Evolutionary conservation across 1,140 invertebrate genomes (phyloP).

Genomic region (Coboldia fuscipes): DNA sequence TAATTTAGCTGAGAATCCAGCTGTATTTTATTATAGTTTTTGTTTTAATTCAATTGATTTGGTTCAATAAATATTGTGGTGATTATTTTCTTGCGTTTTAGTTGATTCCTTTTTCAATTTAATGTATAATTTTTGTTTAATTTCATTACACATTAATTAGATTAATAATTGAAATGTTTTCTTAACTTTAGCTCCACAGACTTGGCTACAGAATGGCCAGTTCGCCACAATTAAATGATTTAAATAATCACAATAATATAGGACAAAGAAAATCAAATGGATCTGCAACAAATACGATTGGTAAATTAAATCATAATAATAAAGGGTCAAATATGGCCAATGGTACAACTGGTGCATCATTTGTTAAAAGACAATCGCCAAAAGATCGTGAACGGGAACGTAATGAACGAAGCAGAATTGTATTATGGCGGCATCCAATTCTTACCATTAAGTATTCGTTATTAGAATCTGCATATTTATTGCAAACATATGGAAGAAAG

Average conservation of each 20-base stretch:
- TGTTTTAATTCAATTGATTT: neutral
- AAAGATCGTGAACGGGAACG: constrained; percentile 21
- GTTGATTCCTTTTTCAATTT: neutral
- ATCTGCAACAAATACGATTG: constrained; percentile 1
- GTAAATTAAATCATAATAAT: neutral
- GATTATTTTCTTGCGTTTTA: neutral
- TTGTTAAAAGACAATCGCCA: constrained; percentile 4
- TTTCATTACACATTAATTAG: neutral
- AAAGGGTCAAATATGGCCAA: too few species aligned
- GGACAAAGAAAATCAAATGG: neutral
- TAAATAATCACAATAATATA: neutral
- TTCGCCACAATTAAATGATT: constrained; percentile 1
- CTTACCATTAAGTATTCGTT: constrained; percentile 66
- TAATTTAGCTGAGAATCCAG: too few species aligned
- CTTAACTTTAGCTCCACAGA: constrained; percentile 18
- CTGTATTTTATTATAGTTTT: too few species aligned
- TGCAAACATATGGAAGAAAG: constrained; percentile 30
- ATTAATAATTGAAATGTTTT: constrained; percentile 1
- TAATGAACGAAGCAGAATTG: constrained; percentile 37
- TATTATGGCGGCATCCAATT: constrained; percentile 71
- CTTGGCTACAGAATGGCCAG: constrained; percentile 19
- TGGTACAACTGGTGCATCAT: neutral
- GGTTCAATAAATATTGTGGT: neutral
- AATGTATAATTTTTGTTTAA: neutral
- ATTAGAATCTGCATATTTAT: constrained; percentile 44